Evolutionary conservation across 2,888 invertebrate species (phyloP), one percentile per base, ranked within the genome.

Genomic region (Seladonia tumulorum): DNA sequence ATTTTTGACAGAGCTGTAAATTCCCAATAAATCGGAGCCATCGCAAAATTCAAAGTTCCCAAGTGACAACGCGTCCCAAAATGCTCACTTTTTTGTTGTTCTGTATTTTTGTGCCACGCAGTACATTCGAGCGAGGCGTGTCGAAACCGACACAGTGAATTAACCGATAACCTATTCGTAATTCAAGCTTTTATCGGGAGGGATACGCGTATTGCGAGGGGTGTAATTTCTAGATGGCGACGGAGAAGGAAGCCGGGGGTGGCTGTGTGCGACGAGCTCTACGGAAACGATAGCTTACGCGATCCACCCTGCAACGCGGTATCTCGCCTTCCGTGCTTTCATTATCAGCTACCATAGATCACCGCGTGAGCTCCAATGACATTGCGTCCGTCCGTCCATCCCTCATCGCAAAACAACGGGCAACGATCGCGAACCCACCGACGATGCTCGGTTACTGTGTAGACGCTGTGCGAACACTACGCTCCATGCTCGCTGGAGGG

Each of bases 261-360:
- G 85, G 60, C 74, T 66, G 81, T 80, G 79, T 45, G 42, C 83
- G 89, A 91, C 84, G 86, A 79, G 79, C 84, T 12, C 73, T 84
- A 88, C 93, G 94, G 94, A 94, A 94, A 91, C 93, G 92, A 92
- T 93, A 92, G 93, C 91, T 93, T 91, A 92, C 86, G 85, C 89
- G 85, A 79, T 76, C 79, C 89, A 90, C 90, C 88, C 87, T 84
- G 86, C 88, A 88, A 76, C 90, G 83, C 85, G 89, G 87, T 93
- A 93, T 92, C 92, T 92, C 92, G 89, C 90, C 92, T 92, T 87
- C 92, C 91, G 92, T 89, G 92, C 94, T 94, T 94, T 94, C 94
- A 94, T 95, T 94, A 94, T 95, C 95, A 93, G 93, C 90, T 90
- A 85, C 92, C 93, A 94, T 95, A 94, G 92, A 95, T 95, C 95